Evolutionary conservation across 2,113 vertebrate species (phyloP).

Genomic region (Centrocercus urophasianus): DNA sequence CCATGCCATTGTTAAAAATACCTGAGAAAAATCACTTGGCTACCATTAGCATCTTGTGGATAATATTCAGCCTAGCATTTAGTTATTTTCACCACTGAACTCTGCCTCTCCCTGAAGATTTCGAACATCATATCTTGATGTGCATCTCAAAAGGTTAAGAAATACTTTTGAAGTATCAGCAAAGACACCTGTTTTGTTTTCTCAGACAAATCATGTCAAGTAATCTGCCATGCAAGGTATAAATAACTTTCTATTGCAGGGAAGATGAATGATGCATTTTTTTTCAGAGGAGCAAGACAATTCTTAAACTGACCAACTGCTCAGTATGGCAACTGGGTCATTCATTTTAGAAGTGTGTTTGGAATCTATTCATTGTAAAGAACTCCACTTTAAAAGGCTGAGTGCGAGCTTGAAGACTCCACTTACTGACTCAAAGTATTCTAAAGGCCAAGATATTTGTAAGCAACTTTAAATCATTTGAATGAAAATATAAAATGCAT

Average conservation of each 20-base stretch:
- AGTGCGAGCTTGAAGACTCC: not conserved
- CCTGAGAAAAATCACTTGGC: not conserved
- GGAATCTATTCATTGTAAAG: slow-evolving; percentile 39
- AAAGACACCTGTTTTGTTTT: not conserved
- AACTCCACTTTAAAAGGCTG: slow-evolving; percentile 32
- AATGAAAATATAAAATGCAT: not conserved
- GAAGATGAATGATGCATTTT: not conserved
- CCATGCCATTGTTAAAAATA: slow-evolving; percentile 12
- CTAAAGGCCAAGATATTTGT: not conserved
- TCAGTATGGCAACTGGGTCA: not conserved
- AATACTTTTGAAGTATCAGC: not conserved
- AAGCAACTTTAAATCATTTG: not conserved
- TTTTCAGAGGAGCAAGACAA: slow-evolving; percentile 25
- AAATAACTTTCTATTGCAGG: not conserved
- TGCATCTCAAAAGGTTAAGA: not conserved
- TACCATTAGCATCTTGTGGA: not conserved
- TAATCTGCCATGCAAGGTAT: not conserved
- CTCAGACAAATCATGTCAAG: not conserved
- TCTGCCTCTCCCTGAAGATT: not conserved
- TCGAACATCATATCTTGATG: not conserved
- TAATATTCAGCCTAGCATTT: not conserved
- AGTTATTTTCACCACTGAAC: not conserved
- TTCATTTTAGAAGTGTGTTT: slow-evolving; percentile 19
- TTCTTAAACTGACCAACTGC: slow-evolving; percentile 16
- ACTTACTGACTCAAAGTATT: not conserved